Evolutionary conservation across 2,888 invertebrate species (phyloP).

Genomic region (Chymomyza caudatula): DNA sequence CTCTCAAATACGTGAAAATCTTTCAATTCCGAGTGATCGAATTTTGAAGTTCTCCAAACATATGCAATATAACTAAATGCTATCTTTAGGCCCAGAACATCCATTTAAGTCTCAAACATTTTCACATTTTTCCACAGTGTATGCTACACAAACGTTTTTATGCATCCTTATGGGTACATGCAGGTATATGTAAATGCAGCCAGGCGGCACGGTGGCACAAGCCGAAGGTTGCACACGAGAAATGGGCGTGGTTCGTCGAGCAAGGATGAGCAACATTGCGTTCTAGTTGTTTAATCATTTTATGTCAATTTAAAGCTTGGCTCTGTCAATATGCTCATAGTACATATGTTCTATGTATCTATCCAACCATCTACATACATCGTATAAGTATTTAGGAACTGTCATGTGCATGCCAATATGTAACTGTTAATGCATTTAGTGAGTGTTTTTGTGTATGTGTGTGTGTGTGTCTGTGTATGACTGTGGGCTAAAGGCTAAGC

Average conservation of each 20-base stretch:
- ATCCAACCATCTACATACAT: neutral
- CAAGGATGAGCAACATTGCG: neutral
- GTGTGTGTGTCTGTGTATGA: neutral
- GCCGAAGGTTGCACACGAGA: neutral
- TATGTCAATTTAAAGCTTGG: constrained; percentile 27
- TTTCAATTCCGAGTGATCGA: too few species aligned
- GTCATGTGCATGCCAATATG: neutral
- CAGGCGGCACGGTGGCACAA: constrained; percentile 57
- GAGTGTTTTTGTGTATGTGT: neutral
- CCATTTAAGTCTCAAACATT: too few species aligned
- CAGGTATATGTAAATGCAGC: constrained; percentile 50
- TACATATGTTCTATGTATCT: neutral
- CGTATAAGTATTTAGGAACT: neutral
- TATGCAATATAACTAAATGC: too few species aligned
- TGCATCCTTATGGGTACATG: too few species aligned
- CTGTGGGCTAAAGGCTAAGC: neutral
- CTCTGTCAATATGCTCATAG: neutral
- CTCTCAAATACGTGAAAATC: too few species aligned
- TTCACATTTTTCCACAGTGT: constrained; percentile 1
- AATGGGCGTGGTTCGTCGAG: neutral
- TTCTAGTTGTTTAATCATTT: constrained; percentile 45
- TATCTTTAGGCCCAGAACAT: too few species aligned
- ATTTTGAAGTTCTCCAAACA: too few species aligned
- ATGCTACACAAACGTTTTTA: constrained; percentile 39
- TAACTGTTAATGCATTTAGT: neutral